Conservation (phyloP, 2,888 invertebrate genomes). For the Tridacna crocea region DNA sequence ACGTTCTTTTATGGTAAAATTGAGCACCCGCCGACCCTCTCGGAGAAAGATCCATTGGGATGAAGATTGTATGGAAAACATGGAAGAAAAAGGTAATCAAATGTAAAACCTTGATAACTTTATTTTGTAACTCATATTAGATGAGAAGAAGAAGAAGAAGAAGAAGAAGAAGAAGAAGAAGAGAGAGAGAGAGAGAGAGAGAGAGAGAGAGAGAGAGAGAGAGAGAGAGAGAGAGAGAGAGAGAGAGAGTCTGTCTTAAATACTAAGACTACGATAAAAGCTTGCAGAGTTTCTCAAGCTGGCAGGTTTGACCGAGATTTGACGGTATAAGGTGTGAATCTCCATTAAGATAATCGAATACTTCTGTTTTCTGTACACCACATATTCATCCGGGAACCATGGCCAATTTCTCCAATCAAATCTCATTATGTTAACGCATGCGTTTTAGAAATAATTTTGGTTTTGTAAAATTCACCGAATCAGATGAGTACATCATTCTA, state of each 20-base stretch:
- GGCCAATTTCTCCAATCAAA: too few species aligned
- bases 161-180: too few species aligned
- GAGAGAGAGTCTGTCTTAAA: not conserved
- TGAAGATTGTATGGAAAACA: not conserved
- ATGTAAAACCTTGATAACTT: too few species aligned
- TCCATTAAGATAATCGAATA: conserved; percentile 19
- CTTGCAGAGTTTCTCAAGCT: not conserved
- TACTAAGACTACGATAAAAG: not conserved
- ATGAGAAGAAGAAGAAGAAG: too few species aligned
- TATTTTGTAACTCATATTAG: too few species aligned
- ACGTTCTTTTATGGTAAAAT: conserved; percentile 21
- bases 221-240: not conserved
- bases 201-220: not conserved
- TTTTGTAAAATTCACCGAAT: too few species aligned
- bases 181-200: not conserved
- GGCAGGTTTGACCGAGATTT: conserved; percentile 6
- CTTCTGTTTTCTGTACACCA: conserved; percentile 4
- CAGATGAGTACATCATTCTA: too few species aligned
- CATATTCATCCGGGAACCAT: not conserved
- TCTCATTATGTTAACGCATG: too few species aligned
- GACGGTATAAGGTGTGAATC: not conserved
- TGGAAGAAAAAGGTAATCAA: too few species aligned
- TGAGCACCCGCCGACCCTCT: not conserved
- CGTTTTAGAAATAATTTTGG: too few species aligned
- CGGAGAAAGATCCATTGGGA: conserved; percentile 1